phyloP scores from a whole-genome alignment of 1,140 invertebrate species.

The Pseudomyrmex gracilis region DNA sequence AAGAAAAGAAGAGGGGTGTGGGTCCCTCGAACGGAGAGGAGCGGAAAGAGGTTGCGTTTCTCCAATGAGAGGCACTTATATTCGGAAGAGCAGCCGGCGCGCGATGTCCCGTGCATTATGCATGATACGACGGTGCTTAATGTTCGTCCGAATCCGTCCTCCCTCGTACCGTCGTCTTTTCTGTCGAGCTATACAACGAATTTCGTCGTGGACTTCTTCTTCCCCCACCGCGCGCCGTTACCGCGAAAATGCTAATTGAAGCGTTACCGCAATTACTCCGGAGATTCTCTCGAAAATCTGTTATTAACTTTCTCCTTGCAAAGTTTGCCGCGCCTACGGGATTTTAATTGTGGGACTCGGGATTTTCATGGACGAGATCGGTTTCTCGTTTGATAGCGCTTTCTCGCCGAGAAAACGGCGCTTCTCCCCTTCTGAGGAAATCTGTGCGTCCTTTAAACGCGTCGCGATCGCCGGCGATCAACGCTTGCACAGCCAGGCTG shows the following conservation, averaged over 20 bases:
- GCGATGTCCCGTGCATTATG: slow-evolving; percentile 78
- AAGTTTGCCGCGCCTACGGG: slow-evolving; percentile 29
- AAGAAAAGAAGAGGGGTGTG: slow-evolving; percentile 25
- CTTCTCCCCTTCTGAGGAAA: neutral
- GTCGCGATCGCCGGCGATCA: neutral
- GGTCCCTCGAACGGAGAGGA: neutral
- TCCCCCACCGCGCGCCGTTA: neutral
- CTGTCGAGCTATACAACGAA: slow-evolving; percentile 34
- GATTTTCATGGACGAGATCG: neutral
- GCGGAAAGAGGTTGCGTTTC: slow-evolving; percentile 58
- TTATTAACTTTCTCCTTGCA: slow-evolving; percentile 28
- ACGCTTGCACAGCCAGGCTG: neutral
- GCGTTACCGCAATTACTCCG: slow-evolving; percentile 65
- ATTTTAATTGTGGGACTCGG: slow-evolving; percentile 25
- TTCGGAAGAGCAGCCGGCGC: slow-evolving; percentile 74
- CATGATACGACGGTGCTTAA: slow-evolving; percentile 78
- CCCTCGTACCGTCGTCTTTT: neutral
- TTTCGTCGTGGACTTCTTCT: slow-evolving; percentile 61
- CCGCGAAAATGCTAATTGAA: slow-evolving; percentile 71
- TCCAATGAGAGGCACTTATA: slow-evolving; percentile 73
- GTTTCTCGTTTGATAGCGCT: neutral
- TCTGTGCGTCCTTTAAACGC: neutral
- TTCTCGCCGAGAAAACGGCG: no score
- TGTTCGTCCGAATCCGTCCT: slow-evolving; percentile 73
- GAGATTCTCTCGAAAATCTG: slow-evolving; percentile 31